These are phyloP conservation scores for Myotis pilosus DNA, from an alignment of 2,797 vertebrate genomes.

Conservation along the genomic window DNA sequence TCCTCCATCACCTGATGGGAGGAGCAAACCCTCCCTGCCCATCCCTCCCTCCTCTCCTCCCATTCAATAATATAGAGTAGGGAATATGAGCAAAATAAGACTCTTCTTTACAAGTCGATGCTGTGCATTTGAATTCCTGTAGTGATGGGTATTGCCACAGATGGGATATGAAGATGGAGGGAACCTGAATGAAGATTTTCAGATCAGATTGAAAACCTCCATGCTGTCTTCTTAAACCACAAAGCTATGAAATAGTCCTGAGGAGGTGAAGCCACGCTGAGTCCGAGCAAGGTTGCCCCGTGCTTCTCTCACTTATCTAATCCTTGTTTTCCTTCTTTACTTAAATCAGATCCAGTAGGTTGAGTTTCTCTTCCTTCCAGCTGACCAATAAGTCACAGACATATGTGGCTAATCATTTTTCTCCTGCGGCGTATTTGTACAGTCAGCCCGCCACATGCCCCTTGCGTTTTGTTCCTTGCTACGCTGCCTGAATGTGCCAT, in stretches of 20 bases:
- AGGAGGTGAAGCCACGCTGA: background rate
- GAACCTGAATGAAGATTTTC: background rate
- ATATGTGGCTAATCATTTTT: slow-evolving; percentile 55
- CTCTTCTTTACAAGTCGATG: background rate
- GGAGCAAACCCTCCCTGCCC: fast-evolving
- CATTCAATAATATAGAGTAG: background rate
- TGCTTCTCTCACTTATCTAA: background rate
- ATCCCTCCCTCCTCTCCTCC: fast-evolving
- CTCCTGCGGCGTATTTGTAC: background rate
- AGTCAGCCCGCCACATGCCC: slow-evolving; percentile 29
- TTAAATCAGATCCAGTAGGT: background rate
- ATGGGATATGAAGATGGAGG: background rate
- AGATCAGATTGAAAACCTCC: background rate
- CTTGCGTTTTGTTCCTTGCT: background rate
- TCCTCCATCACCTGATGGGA: background rate
- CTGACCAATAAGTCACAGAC: slow-evolving; percentile 49
- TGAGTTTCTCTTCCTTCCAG: background rate
- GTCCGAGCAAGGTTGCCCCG: background rate
- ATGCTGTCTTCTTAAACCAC: background rate
- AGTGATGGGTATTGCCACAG: background rate
- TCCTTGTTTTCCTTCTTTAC: background rate
- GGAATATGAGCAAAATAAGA: background rate
- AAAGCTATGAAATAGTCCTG: background rate
- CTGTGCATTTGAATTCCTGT: background rate
- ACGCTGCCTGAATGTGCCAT: background rate